Base-by-base conservation (phyloP, 2,113 vertebrate species). In the Hemibagrus wyckioides region DNA sequence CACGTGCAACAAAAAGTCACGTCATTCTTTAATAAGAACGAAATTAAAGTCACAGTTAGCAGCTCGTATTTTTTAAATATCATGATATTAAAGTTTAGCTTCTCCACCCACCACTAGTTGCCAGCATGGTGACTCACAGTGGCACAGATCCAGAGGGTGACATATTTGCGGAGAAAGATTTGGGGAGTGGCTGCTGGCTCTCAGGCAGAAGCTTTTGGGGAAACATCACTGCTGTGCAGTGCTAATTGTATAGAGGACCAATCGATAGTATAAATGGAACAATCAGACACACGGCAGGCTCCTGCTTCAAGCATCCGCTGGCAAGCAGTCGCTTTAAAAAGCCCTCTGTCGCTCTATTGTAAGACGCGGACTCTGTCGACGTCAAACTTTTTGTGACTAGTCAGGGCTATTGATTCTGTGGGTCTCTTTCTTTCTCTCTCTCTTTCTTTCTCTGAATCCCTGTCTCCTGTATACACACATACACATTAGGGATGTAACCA, bases 241-340 rank as follows among this genome's bases (percentile, higher is more conserved):
- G 76, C 87, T 88, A 89, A 88, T 89, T 92, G 80, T 89, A 56
- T 85, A 86, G 73, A 80, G 80, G 65, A 77, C 75, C 71, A 89
- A 89, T 90, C 86, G 71, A 87, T 89, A 84, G 85, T 75, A 90
- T 89, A 87, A 90, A 90, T 88, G 89, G 85, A 85, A 83, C 89
- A 86, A 88, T 90, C 89, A 90, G 79, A 85, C 69, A 65, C 56
- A 80, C 28, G 80, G 79, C 88, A 88, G 76, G 85, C n/a, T 87
- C 73, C 75, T 79, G 57, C 14, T 67, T 41, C 63, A 65, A 87
- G 87, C n/a, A 44, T 80, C 82, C 69, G 71, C 73, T 57, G 81
- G 80, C 82, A 69, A 89, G 84, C 73, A 25, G 30, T 50, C 4
- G 21, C 63, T 89, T 87, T 80, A 86, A 84, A 81, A 80, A 79